These are phyloP conservation scores for Apamea anceps DNA, from an alignment of 2,888 invertebrate genomes.

Conservation along the genomic window DNA sequence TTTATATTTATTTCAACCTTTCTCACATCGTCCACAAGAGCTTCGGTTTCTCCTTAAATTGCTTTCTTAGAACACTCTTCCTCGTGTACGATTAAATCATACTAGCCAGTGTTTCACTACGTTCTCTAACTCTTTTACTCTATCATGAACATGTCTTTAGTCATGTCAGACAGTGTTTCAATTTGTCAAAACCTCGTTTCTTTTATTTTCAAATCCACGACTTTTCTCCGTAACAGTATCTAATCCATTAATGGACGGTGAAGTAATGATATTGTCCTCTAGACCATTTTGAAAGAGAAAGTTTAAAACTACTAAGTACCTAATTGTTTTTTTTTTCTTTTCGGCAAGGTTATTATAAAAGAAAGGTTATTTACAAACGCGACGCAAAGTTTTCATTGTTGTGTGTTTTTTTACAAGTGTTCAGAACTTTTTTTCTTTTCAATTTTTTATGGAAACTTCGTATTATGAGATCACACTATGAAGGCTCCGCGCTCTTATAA, in stretches of 20 bases:
- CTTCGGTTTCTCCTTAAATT: not conserved
- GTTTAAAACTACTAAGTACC: slow-evolving; percentile 17
- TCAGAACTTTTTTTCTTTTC: not conserved
- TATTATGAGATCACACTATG: not conserved
- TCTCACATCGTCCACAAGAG: not conserved
- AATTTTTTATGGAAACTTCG: not conserved
- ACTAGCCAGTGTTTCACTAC: no score
- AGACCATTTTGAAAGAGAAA: slow-evolving; percentile 29
- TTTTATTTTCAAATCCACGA: not conserved
- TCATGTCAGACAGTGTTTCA: not conserved
- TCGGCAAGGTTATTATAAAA: not conserved
- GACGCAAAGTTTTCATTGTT: not conserved
- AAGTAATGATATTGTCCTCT: slow-evolving; percentile 32
- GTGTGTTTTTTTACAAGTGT: not conserved
- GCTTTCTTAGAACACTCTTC: not conserved
- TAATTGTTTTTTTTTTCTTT: slow-evolving; percentile 16
- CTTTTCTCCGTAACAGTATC: not conserved
- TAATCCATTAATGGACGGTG: slow-evolving; percentile 3
- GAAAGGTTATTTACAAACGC: not conserved
- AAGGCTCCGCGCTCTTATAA: not conserved
- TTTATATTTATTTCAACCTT: no score
- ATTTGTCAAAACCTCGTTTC: not conserved
- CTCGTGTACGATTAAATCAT: not conserved
- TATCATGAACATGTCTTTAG: not conserved
- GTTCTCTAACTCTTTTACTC: not conserved